phyloP scores from a whole-genome alignment of 2,797 vertebrate genomes.

The Gymnoscopelus braueri region DNA sequence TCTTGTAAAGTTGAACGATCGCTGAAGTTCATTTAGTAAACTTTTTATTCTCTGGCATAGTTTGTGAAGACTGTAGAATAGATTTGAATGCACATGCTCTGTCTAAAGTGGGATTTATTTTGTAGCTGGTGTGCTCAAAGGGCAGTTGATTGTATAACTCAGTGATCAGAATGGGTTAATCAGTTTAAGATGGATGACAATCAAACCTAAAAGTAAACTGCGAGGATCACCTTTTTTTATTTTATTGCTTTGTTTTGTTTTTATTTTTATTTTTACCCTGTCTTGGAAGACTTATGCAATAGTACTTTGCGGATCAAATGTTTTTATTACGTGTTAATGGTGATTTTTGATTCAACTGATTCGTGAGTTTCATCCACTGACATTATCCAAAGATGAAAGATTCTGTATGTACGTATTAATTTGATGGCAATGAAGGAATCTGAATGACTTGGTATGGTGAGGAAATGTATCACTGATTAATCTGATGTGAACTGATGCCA shows the following conservation, averaged over 20 bases:
- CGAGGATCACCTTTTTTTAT: constrained; percentile 44
- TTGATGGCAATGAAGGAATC: constrained; percentile 24
- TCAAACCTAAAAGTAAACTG: constrained; percentile 51
- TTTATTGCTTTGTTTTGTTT: constrained; percentile 17
- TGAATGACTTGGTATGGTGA: constrained; percentile 15
- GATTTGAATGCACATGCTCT: background rate
- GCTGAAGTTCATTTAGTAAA: constrained; percentile 3
- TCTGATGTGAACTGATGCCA: constrained; percentile 52
- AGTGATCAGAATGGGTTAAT: constrained; percentile 28
- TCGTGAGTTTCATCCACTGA: constrained; percentile 12
- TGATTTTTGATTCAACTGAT: constrained; percentile 36
- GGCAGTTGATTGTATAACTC: constrained; percentile 11
- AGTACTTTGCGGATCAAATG: constrained; percentile 28
- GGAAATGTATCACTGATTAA: constrained; percentile 13
- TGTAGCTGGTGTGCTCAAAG: constrained; percentile 8
- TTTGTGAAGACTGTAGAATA: too few relatives aligned
- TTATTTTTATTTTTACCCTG: constrained; percentile 31
- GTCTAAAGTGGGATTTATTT: constrained; percentile 18
- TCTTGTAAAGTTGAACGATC: constrained; percentile 11
- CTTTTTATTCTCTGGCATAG: too few relatives aligned
- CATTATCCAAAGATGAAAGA: constrained; percentile 27
- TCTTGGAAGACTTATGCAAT: constrained; percentile 27
- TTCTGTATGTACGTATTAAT: constrained; percentile 11
- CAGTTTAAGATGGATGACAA: constrained; percentile 56
- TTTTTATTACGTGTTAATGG: constrained; percentile 13